phyloP scores from a whole-genome alignment of 23 tunicate species.

The Ascidia mentula region DNA sequence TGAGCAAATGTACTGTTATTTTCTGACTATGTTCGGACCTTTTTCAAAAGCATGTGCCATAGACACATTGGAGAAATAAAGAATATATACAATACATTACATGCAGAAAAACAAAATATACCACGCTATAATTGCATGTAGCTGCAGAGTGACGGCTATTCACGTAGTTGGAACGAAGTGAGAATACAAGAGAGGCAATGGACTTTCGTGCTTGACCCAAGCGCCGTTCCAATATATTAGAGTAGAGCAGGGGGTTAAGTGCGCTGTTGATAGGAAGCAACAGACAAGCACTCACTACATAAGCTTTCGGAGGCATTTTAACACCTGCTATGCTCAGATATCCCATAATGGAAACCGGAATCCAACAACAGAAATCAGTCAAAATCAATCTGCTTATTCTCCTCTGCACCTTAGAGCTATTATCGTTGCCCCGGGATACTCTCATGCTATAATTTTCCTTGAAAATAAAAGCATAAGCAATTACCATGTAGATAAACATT shows the following conservation, averaged over 20 bases:
- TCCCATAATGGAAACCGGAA: not conserved
- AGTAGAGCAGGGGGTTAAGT: not conserved
- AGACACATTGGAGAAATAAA: too few species aligned
- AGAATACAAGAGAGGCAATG: too few species aligned
- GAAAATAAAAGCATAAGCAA: constrained; percentile 10
- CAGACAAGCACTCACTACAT: not conserved
- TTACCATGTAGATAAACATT: constrained; percentile 17
- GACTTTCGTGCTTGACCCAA: too few species aligned
- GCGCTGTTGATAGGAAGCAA: constrained; percentile 4
- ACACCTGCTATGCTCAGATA: not conserved
- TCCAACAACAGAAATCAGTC: not conserved
- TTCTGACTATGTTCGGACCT: too few species aligned
- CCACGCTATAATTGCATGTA: too few species aligned
- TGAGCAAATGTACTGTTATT: too few species aligned
- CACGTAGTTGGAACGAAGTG: too few species aligned
- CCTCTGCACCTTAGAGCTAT: constrained; percentile 1
- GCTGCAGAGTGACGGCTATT: too few species aligned
- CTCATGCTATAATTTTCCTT: not conserved
- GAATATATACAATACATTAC: too few species aligned
- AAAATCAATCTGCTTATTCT: not conserved
- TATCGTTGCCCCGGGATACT: not conserved
- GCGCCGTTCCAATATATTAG: not conserved
- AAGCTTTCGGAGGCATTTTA: not conserved
- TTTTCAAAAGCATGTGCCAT: too few species aligned
- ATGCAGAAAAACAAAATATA: too few species aligned